phyloP scores from a whole-genome alignment of 2,797 vertebrate species.

The Sebastes vulpes region DNA sequence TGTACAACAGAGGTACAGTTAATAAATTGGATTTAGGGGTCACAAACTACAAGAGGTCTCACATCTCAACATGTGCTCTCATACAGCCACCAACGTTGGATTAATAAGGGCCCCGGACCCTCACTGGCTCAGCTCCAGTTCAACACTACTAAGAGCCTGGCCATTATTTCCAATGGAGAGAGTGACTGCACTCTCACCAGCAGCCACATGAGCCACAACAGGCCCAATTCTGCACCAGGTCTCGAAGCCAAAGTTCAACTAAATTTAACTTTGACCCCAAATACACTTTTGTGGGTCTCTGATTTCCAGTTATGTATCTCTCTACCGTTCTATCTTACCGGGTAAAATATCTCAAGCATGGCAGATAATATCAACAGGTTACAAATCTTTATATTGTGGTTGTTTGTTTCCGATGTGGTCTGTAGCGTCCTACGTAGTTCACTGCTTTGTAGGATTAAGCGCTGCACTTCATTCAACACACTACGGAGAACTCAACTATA shows the following conservation, averaged over 20 bases:
- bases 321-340: no score
- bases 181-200: accelerated
- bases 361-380: neutral
- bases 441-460: no score
- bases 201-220: no score
- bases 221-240: no score
- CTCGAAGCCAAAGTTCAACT: neutral
- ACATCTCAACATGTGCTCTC: neutral
- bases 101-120: neutral
- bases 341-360: no score
- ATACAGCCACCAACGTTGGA: neutral
- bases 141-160: neutral
- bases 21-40: neutral
- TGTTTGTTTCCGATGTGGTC: no score
- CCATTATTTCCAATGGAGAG: neutral
- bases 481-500: no score
- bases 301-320: neutral
- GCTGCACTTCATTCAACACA: no score
- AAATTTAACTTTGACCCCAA: neutral
- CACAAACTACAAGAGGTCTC: neutral
- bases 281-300: neutral
- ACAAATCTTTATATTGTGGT: neutral
- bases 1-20: neutral
- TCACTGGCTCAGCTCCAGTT: neutral
- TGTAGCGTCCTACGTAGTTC: no score